Percentiles rank a stretch among this genome's conserved stretches.
Conservation (phyloP, 1,140 invertebrate species). For the Trachymyrmex cornetzi region DNA sequence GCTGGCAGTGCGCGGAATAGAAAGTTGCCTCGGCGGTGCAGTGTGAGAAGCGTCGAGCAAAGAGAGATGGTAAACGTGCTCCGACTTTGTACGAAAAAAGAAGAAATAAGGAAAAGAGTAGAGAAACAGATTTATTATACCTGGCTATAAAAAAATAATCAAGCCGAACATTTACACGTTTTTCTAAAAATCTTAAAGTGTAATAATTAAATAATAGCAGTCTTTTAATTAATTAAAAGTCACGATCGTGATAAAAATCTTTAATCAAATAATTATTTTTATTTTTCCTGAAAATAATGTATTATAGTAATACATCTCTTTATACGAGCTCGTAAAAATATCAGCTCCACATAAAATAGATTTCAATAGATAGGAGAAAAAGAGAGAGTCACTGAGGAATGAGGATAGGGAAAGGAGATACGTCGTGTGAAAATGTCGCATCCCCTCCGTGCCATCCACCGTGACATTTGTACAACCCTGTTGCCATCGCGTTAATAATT, state of each 20-base stretch:
- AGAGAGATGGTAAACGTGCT: constrained; percentile 54
- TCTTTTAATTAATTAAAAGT: neutral
- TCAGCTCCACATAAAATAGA: neutral
- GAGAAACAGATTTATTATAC: constrained; percentile 11
- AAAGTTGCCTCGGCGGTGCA: constrained; percentile 72
- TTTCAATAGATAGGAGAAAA: constrained; percentile 13
- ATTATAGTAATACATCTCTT: neutral
- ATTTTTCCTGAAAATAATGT: neutral
- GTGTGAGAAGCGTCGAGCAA: constrained; percentile 23
- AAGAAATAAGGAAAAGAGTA: constrained; percentile 4
- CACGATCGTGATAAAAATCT: no score
- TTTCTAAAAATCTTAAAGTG: neutral
- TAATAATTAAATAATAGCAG: no score
- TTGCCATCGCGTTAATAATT: constrained; percentile 49
- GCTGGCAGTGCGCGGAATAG: constrained; percentile 71
- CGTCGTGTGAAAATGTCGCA: constrained; percentile 53
- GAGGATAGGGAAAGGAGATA: constrained; percentile 57
- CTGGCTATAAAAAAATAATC: neutral
- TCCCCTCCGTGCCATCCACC: neutral
- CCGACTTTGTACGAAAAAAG: constrained; percentile 10
- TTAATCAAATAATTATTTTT: neutral
- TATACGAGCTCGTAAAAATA: neutral
- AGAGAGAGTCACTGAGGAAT: constrained; percentile 44
- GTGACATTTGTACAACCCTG: constrained; percentile 25
- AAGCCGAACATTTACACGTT: neutral